phyloP scores from a whole-genome alignment of 2,797 vertebrate genomes.

The Coluber constrictor region DNA sequence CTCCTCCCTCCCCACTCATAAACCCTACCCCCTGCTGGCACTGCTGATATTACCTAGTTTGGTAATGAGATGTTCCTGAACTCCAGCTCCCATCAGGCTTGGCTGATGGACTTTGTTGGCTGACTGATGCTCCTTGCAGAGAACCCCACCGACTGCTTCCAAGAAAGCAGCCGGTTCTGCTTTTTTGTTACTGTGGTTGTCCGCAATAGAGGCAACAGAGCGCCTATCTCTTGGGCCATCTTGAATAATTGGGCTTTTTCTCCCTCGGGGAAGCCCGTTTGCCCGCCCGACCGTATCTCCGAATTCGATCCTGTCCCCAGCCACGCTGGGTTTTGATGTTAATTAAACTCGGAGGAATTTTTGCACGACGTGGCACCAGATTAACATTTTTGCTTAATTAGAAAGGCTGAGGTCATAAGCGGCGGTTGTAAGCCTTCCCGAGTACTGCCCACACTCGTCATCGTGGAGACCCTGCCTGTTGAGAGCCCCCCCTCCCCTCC shows the following conservation, averaged over 20 bases:
- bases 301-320: conserved; percentile 53
- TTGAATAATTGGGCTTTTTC: conserved; percentile 4
- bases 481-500: background rate
- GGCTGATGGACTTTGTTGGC: background rate
- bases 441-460: background rate
- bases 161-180: accelerated
- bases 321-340: conserved; percentile 61
- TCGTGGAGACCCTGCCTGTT: background rate
- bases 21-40: no score
- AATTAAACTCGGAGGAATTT: conserved; percentile 74
- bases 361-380: conserved; percentile 58
- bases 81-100: background rate
- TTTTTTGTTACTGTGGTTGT: background rate
- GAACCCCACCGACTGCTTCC: background rate
- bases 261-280: conserved; percentile 5
- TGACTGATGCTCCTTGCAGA: background rate
- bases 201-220: background rate
- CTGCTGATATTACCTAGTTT: no score
- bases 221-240: background rate
- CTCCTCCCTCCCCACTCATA: no score
- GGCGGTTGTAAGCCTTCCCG: conserved; percentile 36
- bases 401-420: conserved; percentile 32
- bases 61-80: background rate
- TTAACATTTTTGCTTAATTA: conserved; percentile 73
- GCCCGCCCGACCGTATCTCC: conserved; percentile 46